A percentile compares a stretch with the other conserved stretches of the same genome.
Conservation (phyloP, 1,140 invertebrate species). For the Drosophila teissieri region DNA sequence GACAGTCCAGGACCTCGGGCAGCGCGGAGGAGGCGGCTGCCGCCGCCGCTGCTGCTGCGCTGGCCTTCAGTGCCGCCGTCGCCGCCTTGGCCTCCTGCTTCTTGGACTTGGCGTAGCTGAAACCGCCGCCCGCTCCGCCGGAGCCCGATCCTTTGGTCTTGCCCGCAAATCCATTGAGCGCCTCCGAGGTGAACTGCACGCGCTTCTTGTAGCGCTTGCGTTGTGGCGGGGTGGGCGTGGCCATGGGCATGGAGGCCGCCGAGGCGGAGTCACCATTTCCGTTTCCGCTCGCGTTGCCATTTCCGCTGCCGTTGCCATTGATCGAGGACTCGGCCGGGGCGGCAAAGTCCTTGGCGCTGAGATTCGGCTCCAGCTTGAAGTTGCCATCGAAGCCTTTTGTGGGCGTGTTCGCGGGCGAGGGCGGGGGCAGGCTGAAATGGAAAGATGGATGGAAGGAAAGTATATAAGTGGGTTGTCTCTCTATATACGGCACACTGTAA, state of each 20-base stretch:
- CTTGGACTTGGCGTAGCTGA: constrained; percentile 56
- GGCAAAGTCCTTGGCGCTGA: constrained; percentile 80
- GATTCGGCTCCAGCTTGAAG: constrained; percentile 82
- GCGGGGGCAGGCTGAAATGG: constrained; percentile 63
- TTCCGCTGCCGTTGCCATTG: constrained; percentile 50
- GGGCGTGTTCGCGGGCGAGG: constrained; percentile 73
- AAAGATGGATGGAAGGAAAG: not conserved
- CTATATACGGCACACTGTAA: too few relatives aligned
- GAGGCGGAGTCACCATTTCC: constrained; percentile 37
- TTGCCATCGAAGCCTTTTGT: constrained; percentile 82
- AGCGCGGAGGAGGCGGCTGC: constrained; percentile 56
- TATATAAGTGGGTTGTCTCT: not conserved
- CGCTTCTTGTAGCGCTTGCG: constrained; percentile 83
- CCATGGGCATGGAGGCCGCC: constrained; percentile 21
- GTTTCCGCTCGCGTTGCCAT: constrained; percentile 33
- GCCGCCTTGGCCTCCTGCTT: constrained; percentile 73
- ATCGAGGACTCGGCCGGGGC: constrained; percentile 42
- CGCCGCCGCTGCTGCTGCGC: constrained; percentile 47
- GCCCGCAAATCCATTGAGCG: constrained; percentile 70
- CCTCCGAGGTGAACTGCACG: constrained; percentile 78
- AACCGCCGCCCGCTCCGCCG: not conserved
- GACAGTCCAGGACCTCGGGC: constrained; percentile 83
- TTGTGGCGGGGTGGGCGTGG: constrained; percentile 65
- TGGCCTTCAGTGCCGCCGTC: constrained; percentile 59
- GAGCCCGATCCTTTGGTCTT: constrained; percentile 41